Evolutionary conservation across 2,888 invertebrate genomes (phyloP).

Genomic region (Acleris holmiana): DNA sequence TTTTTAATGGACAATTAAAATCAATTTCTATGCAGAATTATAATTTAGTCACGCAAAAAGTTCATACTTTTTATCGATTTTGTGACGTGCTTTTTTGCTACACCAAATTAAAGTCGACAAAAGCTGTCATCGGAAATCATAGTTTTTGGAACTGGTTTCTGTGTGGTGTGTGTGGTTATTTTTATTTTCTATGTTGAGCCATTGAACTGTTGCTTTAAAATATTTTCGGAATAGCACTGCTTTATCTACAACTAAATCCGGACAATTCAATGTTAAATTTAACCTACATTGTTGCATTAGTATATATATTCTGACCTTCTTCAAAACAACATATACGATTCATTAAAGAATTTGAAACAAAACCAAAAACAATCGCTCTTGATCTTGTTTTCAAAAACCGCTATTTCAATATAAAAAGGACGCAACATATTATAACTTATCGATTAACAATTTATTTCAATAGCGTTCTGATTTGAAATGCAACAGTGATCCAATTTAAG

Average conservation of each 20-base stretch:
- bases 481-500: no score
- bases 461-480: no score
- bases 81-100: constrained; percentile 5
- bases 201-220: neutral
- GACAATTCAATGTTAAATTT: no score
- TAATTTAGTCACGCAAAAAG: constrained; percentile 6
- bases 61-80: constrained; percentile 15
- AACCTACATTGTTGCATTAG: neutral
- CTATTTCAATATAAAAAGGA: no score
- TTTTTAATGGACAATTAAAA: constrained; percentile 12
- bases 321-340: constrained; percentile 5
- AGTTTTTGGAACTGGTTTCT: neutral
- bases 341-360: neutral
- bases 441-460: no score
- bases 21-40: constrained; percentile 20
- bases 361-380: neutral
- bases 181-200: neutral
- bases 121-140: constrained; percentile 5
- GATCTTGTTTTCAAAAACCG: no score
- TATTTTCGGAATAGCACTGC: no score
- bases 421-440: no score
- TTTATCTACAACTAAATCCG: no score
- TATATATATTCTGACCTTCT: constrained; percentile 24
- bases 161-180: neutral
- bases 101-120: neutral